Evolutionary conservation across 2,797 vertebrate genomes (phyloP), one percentile per base, ranked within the genome.

Genomic region (Aphelocoma californica): DNA sequence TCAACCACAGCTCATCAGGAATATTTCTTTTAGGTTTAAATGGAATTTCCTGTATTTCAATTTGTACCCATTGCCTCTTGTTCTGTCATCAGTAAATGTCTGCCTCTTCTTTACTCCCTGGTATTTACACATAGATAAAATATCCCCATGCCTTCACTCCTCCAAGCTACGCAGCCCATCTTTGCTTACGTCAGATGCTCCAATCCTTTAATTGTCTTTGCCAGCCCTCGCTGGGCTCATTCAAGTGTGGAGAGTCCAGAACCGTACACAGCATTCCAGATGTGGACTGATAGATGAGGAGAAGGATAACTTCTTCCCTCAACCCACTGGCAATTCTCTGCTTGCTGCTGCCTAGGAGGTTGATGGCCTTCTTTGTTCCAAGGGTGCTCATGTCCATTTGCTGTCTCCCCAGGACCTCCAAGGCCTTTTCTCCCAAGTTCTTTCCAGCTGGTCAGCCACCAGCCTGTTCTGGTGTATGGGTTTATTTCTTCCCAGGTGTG

Each of bases 291-390:
- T 3, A 4, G 65, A 51, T 12, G 44, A 71, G 18, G 6, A 50
- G n/a, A 60, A 85, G 10, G 4, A 32, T 18, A 77, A 81, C 18
- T 18, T 75, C 31, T 47, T 92, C n/a, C 18, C 29, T 64, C 20
- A 1, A 15, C 4, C 19, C 0, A 0, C n/a, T 48, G 23, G 9
- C 32, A 79, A 48, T 12, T n/a, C 29, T 81, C 54, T 56, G 14
- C n/a, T 47, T 62, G 40, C 31, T 51, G 23, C 34, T 61, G 60
- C 18, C 42, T 38, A 29, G 40, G 11, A 48, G 29, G 17, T 3
- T 18, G 16, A 18, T 36, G 36, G 6, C 10, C 26, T 7, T 32
- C 50, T n/a, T 79, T 84, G 24, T 75, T 81, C 23, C n/a, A 54
- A 79, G 50, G 57, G 26, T 60, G 23, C 7, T 62, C 17, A 8